Conservation (phyloP, 1,140 invertebrate genomes). For the Bombus terrestris region DNA sequence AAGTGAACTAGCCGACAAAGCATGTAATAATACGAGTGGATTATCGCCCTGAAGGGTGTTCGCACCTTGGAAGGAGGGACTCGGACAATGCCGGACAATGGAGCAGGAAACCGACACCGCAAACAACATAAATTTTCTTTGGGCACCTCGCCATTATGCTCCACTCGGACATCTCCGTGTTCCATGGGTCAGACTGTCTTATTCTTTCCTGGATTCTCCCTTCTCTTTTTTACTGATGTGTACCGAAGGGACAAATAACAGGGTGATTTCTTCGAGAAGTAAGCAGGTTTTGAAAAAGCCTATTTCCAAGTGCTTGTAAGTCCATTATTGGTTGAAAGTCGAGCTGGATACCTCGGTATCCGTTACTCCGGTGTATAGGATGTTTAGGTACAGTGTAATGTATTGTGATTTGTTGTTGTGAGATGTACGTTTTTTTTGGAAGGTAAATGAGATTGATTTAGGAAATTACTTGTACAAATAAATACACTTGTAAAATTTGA, state of each 20-base stretch:
- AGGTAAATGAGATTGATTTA: background rate
- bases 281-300: conserved; percentile 15
- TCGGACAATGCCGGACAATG: conserved; percentile 81
- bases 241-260: conserved; percentile 30
- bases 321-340: conserved; percentile 60
- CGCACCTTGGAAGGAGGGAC: conserved; percentile 81
- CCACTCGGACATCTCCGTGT: conserved; percentile 38
- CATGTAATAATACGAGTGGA: conserved; percentile 80
- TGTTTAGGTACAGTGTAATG: background rate
- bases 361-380: background rate
- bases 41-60: conserved; percentile 82
- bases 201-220: conserved; percentile 1
- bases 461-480: background rate
- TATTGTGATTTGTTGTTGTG: conserved; percentile 8
- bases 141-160: conserved; percentile 31
- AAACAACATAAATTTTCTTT: conserved; percentile 82
- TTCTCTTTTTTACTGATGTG: background rate
- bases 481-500: no score
- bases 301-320: conserved; percentile 61
- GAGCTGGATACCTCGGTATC: conserved; percentile 22
- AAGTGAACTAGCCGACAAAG: conserved; percentile 80
- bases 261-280: background rate
- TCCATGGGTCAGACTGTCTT: conserved; percentile 15
- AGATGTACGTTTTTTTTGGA: background rate
- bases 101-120: conserved; percentile 80